phyloP scores from a whole-genome alignment of 2,113 vertebrate species.

The Nanorana parkeri region DNA sequence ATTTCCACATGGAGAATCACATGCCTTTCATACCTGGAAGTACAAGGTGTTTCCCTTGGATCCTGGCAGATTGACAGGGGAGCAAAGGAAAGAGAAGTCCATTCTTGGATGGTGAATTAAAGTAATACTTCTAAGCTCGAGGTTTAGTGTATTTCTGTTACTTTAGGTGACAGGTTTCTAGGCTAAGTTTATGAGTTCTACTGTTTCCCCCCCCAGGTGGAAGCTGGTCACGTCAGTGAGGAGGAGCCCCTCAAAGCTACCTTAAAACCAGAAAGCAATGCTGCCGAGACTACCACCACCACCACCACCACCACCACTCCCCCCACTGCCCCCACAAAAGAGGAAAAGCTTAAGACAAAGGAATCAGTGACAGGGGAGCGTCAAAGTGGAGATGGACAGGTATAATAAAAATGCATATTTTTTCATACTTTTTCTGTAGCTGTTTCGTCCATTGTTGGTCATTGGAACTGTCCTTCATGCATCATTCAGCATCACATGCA shows the following conservation, averaged over 20 bases:
- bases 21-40: no score
- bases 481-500: no score
- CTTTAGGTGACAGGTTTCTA: background rate
- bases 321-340: conserved; percentile 66
- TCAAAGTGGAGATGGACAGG: conserved; percentile 97
- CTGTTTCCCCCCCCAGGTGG: conserved; percentile 61
- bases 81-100: background rate
- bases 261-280: conserved; percentile 73
- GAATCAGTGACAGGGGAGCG: conserved; percentile 86
- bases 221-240: conserved; percentile 81
- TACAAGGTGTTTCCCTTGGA: no score
- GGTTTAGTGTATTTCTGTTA: no score
- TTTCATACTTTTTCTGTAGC: no score
- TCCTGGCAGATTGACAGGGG: background rate
- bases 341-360: conserved; percentile 80
- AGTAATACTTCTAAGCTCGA: no score
- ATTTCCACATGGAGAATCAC: no score
- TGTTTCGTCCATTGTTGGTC: no score
- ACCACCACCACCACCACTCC: conserved; percentile 62
- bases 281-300: conserved; percentile 67
- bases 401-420: conserved; percentile 60
- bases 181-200: background rate
- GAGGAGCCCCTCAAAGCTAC: conserved; percentile 83
- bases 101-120: no score
- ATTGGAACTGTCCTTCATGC: no score